Base-by-base conservation (phyloP, 2,797 vertebrate species). In the Coregonus ussuriensis region DNA sequence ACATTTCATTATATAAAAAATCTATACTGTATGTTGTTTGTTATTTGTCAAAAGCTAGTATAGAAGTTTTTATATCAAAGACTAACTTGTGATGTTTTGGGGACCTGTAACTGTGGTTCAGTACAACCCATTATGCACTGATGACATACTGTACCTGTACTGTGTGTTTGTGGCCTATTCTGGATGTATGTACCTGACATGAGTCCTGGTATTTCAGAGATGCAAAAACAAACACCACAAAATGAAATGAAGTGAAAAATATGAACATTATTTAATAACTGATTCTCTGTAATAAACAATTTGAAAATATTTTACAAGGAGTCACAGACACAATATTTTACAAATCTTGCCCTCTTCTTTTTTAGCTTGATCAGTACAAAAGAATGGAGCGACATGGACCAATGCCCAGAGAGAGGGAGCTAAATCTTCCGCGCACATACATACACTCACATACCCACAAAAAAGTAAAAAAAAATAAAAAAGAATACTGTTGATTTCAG, bases 271-370 rank as follows among this genome's bases (percentile, higher is more conserved):
- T 99, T 99, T 99, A 99, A 97, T 99, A 98, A 99, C 97, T 95
- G 97, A 98, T 97, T 96, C 97, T 99, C 96, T 98, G 97, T 98
- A 99, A 99, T 99, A 99, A 99, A 99, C 97, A 95, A 98, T 99
- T 98, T 98, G 97, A 98, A 99, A 99, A 98, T 99, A 99, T 99
- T 97, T 99, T 99, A 99, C 97, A 99, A 98, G 97, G 96, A 98
- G 96, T 98, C 97, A 99, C 98, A 97, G 97, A 93, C 97, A 98
- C 96, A 79, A 95, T 98, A 98, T 98, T 97, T 97, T 99, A 99
- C 97, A 99, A 99, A 99, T 95, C 94, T 96, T 96, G 95, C 94
- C 93, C 94, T 93, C 94, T 95, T 96, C 41, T 93, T 85, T 91
- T 93, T 51, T 76, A 95, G 95, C 94, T 95, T 97, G 91, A 92